Conservation (phyloP, 2,888 invertebrate species). For the Melipona beecheii region DNA sequence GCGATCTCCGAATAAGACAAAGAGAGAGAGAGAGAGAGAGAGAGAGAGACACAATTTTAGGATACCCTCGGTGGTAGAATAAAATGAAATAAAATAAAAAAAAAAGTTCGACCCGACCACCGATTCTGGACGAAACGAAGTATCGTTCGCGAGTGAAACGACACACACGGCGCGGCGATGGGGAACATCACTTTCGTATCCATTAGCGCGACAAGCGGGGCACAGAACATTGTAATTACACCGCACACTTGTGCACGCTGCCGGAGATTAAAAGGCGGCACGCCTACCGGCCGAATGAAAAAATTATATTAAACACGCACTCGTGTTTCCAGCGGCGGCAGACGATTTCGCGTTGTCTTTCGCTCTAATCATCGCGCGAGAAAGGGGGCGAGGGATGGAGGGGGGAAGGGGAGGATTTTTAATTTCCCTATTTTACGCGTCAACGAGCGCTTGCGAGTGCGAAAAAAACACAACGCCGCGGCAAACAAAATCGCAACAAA, state of each 20-base stretch:
- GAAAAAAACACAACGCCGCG: no score
- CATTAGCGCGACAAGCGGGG: conserved; percentile 35
- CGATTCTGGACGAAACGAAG: not conserved
- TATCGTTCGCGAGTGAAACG: conserved; percentile 35
- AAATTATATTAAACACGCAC: conserved; percentile 42
- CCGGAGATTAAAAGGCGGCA: conserved; percentile 52
- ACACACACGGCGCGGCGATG: not conserved
- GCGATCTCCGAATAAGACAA: no score
- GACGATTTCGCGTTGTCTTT: not conserved
- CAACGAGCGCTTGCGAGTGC: no score
- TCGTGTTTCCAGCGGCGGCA: not conserved
- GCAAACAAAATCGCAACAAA: conserved; percentile 41
- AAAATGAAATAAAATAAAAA: not conserved
- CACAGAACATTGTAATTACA: conserved; percentile 53
- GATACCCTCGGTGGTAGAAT: not conserved
- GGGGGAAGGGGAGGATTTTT: not conserved
- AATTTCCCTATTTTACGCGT: not conserved
- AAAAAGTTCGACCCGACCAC: not conserved
- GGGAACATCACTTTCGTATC: conserved; percentile 47
- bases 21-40: no score
- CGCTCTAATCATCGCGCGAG: not conserved
- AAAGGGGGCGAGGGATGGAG: no score
- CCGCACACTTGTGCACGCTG: conserved; percentile 29
- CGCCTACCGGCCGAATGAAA: conserved; percentile 27
- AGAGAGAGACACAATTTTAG: not conserved